Evolutionary conservation across 2,113 vertebrate species (phyloP).

Genomic region (Pteronura brasiliensis): DNA sequence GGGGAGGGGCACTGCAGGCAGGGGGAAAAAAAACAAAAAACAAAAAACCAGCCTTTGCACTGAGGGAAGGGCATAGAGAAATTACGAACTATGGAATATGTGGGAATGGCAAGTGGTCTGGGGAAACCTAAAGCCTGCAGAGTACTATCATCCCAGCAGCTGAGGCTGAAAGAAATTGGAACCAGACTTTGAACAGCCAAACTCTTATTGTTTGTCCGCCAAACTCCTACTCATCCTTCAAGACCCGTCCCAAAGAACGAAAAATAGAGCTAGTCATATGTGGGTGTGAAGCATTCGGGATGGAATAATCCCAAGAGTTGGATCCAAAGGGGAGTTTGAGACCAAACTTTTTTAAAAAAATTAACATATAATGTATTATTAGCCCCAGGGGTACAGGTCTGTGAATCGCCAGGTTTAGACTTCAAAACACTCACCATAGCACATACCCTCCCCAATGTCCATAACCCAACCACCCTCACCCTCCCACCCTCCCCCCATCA

Average conservation of each 20-base stretch:
- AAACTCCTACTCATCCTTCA: slow-evolving; percentile 3
- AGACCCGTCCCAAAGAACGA: neutral
- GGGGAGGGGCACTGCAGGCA: neutral
- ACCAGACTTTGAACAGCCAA: neutral
- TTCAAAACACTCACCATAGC: no score
- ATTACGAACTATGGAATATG: accelerated
- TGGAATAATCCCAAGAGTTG: neutral
- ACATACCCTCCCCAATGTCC: no score
- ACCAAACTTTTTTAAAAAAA: no score
- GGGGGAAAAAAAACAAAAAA: neutral
- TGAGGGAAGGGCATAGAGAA: neutral
- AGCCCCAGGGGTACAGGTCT: no score
- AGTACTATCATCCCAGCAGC: neutral
- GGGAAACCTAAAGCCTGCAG: neutral
- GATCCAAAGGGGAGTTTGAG: neutral
- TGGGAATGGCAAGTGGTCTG: neutral
- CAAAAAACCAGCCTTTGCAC: neutral
- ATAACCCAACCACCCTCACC: no score
- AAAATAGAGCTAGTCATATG: neutral
- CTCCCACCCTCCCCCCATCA: no score
- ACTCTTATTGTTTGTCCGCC: neutral
- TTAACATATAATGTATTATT: no score
- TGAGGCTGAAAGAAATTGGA: neutral
- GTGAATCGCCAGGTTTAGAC: no score
- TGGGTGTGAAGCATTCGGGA: neutral